Evolutionary conservation across 1,140 invertebrate genomes (phyloP).

Genomic region (Penaeus vannamei): DNA sequence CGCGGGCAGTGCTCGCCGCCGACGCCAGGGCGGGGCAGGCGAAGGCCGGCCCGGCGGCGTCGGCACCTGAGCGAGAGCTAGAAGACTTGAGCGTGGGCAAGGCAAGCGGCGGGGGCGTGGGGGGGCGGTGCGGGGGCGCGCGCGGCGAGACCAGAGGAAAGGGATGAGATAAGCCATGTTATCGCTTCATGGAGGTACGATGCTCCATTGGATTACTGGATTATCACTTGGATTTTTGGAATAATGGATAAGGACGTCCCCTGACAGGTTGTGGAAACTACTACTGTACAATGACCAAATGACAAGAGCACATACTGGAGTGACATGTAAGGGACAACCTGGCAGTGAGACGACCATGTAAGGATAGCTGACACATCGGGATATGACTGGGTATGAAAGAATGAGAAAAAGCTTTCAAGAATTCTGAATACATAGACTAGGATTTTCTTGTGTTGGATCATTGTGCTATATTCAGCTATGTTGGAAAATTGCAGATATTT

Average conservation of each 20-base stretch:
- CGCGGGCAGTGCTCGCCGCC: no score
- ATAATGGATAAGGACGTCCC: conserved; percentile 53
- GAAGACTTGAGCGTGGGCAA: conserved; percentile 14
- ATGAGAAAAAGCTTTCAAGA: conserved; percentile 45
- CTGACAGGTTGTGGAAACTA: conserved; percentile 52
- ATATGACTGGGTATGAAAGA: conserved; percentile 49
- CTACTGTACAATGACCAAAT: conserved; percentile 36
- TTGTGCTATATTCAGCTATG: conserved; percentile 54
- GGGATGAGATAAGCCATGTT: conserved; percentile 47
- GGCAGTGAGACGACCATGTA: conserved; percentile 47
- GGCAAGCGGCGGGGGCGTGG: not conserved
- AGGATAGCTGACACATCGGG: conserved; percentile 54
- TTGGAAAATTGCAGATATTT: conserved; percentile 54
- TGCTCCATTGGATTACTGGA: conserved; percentile 44
- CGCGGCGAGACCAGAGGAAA: conserved; percentile 47
- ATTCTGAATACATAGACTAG: conserved; percentile 48
- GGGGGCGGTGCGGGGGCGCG: conserved; percentile 33
- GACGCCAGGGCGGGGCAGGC: no score
- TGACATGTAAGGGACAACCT: conserved; percentile 44
- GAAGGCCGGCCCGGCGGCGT: no score
- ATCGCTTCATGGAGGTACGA: conserved; percentile 49
- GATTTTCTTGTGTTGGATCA: conserved; percentile 44
- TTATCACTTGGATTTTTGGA: conserved; percentile 47
- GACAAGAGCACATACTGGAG: conserved; percentile 22
- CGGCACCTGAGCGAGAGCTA: not conserved